Conservation (phyloP, 2,797 vertebrate genomes). For the Notolabrus celidotus region DNA sequence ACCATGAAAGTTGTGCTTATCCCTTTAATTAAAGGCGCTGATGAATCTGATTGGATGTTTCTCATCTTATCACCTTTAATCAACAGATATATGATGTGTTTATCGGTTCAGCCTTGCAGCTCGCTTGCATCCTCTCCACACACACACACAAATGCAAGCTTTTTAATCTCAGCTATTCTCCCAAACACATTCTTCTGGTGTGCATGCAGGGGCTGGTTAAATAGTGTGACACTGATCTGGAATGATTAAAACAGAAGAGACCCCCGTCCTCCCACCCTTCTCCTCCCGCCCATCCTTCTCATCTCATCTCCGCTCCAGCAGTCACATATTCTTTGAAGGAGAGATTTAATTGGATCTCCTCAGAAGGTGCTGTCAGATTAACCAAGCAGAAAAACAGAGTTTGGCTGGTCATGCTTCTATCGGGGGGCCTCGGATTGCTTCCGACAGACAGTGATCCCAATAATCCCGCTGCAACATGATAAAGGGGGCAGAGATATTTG, state of each 20-base stretch:
- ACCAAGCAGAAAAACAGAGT: slow-evolving; percentile 84
- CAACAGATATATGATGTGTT: slow-evolving; percentile 64
- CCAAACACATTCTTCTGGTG: slow-evolving; percentile 48
- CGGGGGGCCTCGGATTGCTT: slow-evolving; percentile 76
- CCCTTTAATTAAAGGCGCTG: slow-evolving; percentile 46
- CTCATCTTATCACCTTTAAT: slow-evolving; percentile 73
- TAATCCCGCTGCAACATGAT: slow-evolving; percentile 77
- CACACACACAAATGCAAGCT: neutral
- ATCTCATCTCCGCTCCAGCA: slow-evolving; percentile 77
- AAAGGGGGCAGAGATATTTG: slow-evolving; percentile 66
- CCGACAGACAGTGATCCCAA: slow-evolving; percentile 82
- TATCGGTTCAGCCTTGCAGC: slow-evolving; percentile 45
- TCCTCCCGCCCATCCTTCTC: slow-evolving; percentile 59
- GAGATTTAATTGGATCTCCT: slow-evolving; percentile 87
- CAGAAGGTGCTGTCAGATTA: slow-evolving; percentile 87
- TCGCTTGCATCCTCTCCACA: neutral
- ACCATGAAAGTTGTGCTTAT: slow-evolving; percentile 32
- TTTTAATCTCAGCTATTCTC: slow-evolving; percentile 54
- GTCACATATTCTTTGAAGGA: slow-evolving; percentile 84
- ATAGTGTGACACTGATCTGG: slow-evolving; percentile 75
- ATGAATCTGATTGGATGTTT: slow-evolving; percentile 54
- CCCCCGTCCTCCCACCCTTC: slow-evolving; percentile 24
- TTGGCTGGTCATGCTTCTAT: slow-evolving; percentile 82
- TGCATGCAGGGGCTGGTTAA: slow-evolving; percentile 61
- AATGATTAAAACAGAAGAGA: slow-evolving; percentile 82